Evolutionary conservation across 2,113 vertebrate species (phyloP).

Genomic region (Geococcyx californianus): DNA sequence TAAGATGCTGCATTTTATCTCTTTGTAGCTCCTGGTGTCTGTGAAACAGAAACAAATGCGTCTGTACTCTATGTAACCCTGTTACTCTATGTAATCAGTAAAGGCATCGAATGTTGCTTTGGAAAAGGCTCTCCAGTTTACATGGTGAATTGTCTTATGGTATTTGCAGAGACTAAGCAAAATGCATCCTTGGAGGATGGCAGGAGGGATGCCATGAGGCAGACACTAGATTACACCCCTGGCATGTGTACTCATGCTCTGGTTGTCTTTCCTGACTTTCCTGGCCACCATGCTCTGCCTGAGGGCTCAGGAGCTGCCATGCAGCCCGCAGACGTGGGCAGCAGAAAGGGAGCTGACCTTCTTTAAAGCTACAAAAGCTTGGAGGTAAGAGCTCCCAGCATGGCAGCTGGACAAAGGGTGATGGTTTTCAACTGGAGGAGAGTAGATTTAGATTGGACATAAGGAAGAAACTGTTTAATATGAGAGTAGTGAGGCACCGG

Average conservation of each 20-base stretch:
- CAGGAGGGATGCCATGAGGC: neutral
- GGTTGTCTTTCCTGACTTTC: neutral
- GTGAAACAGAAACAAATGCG: conserved; percentile 7
- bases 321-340: neutral
- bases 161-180: neutral
- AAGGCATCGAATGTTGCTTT: neutral
- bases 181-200: neutral
- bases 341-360: neutral
- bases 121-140: neutral
- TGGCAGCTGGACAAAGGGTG: fast-evolving
- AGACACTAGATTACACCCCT: neutral
- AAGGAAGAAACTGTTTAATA: neutral
- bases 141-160: fast-evolving
- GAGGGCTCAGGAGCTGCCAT: neutral
- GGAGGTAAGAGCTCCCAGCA: neutral
- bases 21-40: neutral
- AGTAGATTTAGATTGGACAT: neutral
- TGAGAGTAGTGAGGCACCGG: neutral
- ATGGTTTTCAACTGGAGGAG: neutral
- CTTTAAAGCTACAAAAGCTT: fast-evolving
- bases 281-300: neutral
- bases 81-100: neutral
- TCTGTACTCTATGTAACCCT: neutral
- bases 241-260: fast-evolving
- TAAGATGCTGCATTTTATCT: neutral